These are phyloP conservation scores for Caenorhabditis sp. DNA, from an alignment of 2,888 invertebrate species.

Conservation along the genomic window DNA sequence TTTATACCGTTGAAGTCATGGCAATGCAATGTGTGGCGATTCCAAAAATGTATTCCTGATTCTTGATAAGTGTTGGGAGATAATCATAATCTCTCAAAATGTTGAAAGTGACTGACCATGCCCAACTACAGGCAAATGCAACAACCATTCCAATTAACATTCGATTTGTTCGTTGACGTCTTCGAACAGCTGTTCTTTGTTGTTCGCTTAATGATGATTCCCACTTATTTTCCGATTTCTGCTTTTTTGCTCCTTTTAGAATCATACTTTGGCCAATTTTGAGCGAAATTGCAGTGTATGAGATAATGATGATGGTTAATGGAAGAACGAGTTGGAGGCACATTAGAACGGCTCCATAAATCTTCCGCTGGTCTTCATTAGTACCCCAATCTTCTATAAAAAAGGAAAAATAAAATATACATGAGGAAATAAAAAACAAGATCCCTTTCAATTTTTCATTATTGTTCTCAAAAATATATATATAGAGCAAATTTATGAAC, in stretches of 20 bases:
- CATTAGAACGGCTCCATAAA: constrained; percentile 63
- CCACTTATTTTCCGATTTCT: constrained; percentile 49
- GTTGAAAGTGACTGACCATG: constrained; percentile 67
- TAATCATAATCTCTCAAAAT: constrained; percentile 66
- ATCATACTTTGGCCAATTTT: constrained; percentile 67
- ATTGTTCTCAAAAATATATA: no score
- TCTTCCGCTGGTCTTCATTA: constrained; percentile 48
- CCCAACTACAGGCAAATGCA: constrained; percentile 65
- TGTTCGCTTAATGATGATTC: constrained; percentile 60
- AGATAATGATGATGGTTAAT: constrained; percentile 65
- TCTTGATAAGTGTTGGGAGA: constrained; percentile 58
- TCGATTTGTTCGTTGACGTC: constrained; percentile 67
- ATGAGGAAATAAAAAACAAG: no score
- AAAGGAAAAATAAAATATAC: no score
- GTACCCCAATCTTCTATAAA: constrained; percentile 48
- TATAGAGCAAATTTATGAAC: background rate
- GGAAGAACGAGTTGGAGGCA: constrained; percentile 68
- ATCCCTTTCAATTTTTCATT: no score
- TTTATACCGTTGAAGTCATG: constrained; percentile 67
- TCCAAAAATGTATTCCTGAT: constrained; percentile 67
- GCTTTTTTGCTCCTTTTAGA: constrained; percentile 61
- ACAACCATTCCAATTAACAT: constrained; percentile 69
- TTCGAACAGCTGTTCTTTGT: constrained; percentile 61
- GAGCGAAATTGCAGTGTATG: constrained; percentile 67
- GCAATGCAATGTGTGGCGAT: constrained; percentile 68